Conservation (phyloP, 2,888 invertebrate species). For the Saturnia japonica region DNA sequence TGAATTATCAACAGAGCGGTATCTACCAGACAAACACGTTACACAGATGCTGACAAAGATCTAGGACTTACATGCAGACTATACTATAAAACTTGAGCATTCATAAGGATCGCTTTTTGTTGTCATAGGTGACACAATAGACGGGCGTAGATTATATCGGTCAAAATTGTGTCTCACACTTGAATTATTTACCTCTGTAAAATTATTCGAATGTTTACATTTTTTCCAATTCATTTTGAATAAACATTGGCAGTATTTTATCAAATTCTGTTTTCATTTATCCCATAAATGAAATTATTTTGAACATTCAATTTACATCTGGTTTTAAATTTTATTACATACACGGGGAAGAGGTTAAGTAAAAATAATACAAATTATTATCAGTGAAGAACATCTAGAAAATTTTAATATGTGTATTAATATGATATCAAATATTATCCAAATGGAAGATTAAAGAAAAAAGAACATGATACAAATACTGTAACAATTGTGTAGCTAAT, state of each 20-base stretch:
- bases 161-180: slow-evolving; percentile 5
- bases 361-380: no score
- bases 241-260: not conserved
- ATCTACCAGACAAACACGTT: slow-evolving; percentile 8
- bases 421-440: no score
- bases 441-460: not conserved
- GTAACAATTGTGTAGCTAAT: not conserved
- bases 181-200: not conserved
- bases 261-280: no score
- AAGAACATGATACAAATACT: not conserved
- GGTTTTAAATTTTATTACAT: no score
- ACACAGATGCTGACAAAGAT: slow-evolving; percentile 19
- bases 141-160: slow-evolving; percentile 4
- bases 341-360: no score
- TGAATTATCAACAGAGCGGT: slow-evolving; percentile 6
- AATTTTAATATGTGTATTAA: no score
- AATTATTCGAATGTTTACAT: not conserved
- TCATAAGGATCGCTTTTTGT: slow-evolving; percentile 17
- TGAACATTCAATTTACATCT: no score
- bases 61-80: slow-evolving; percentile 18
- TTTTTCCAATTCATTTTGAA: not conserved
- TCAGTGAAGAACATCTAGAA: no score
- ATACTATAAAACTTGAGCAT: slow-evolving; percentile 18
- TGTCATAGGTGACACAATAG: slow-evolving; percentile 13
- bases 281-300: no score